These are phyloP conservation scores for Pocillopora grandis DNA, from an alignment of 92 coral and sea anemone genomes.

Conservation along the genomic window DNA sequence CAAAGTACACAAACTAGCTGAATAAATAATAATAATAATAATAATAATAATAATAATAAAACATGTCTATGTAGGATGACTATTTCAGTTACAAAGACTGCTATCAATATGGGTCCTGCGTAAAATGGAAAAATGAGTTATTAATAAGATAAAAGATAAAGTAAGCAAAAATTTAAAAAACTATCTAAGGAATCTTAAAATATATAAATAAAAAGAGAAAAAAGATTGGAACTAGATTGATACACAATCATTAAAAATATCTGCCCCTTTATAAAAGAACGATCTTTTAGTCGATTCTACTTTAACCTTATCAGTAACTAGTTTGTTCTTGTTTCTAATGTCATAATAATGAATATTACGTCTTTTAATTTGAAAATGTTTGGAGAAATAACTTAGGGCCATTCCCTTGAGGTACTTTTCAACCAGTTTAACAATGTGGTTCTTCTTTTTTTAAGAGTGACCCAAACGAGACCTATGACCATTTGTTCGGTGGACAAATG, in stretches of 20 bases:
- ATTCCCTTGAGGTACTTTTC: no score
- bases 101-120: no score
- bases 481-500: no score
- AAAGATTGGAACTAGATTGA: background rate
- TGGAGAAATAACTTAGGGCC: slow-evolving; percentile 20
- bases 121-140: background rate
- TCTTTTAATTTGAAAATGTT: slow-evolving; percentile 20
- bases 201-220: background rate
- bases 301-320: background rate
- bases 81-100: background rate
- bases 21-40: no score
- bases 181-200: background rate
- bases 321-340: background rate
- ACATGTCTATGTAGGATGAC: background rate
- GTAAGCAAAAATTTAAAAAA: background rate
- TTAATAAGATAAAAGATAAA: background rate
- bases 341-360: slow-evolving; percentile 13
- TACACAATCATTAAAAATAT: background rate
- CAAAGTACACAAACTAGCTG: no score
- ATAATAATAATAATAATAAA: no score
- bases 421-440: no score
- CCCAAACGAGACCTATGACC: no score
- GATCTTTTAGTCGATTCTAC: background rate
- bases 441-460: no score
- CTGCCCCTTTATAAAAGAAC: background rate